Evolutionary conservation across 2,888 invertebrate genomes (phyloP).

Genomic region (Brenthis hecate): DNA sequence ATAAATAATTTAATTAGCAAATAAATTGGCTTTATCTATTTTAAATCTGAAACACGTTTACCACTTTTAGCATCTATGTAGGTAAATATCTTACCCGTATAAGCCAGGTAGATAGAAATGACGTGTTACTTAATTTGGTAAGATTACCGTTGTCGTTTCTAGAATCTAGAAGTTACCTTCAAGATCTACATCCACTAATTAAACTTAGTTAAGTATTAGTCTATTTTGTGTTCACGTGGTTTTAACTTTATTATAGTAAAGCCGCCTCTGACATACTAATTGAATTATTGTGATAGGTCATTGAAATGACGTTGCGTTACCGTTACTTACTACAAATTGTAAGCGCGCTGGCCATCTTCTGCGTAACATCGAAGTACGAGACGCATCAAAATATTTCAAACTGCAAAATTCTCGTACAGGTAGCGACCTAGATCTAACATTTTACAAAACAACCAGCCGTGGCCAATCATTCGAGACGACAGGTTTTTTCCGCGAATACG

Average conservation of each 20-base stretch:
- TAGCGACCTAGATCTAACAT: conserved; percentile 54
- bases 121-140: conserved; percentile 3
- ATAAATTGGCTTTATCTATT: background rate
- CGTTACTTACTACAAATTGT: conserved; percentile 19
- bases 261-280: conserved; percentile 15
- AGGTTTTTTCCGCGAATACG: conserved; percentile 70
- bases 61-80: background rate
- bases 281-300: conserved; percentile 24
- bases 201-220: background rate
- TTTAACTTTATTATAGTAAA: background rate
- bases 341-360: background rate
- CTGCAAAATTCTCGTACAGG: conserved; percentile 26
- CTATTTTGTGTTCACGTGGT: background rate
- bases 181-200: background rate
- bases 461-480: conserved; percentile 54
- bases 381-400: background rate
- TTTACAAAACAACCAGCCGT: conserved; percentile 49
- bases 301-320: conserved; percentile 12
- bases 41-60: background rate
- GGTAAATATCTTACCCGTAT: background rate
- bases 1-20: background rate
- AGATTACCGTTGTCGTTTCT: background rate
- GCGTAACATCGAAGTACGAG: too few relatives aligned
- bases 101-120: conserved; percentile 5
- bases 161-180: background rate